Conservation (phyloP, 1,140 invertebrate genomes). For the Drosophila ficusphila region DNA sequence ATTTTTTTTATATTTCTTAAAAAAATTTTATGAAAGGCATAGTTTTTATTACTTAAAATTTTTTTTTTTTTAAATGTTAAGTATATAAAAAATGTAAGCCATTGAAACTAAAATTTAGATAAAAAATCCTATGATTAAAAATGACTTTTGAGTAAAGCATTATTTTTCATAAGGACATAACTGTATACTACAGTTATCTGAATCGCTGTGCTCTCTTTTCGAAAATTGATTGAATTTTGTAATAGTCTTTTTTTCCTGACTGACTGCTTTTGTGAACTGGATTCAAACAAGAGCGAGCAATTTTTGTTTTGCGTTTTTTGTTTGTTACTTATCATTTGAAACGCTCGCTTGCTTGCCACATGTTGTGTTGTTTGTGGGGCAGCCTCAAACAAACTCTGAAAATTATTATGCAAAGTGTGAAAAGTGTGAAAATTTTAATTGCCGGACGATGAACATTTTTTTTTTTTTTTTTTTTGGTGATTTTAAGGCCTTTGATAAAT, state of each 20-base stretch:
- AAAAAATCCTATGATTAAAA: too few relatives aligned
- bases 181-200: background rate
- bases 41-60: too few relatives aligned
- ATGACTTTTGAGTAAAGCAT: background rate
- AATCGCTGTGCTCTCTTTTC: constrained; percentile 13
- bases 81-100: too few relatives aligned
- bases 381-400: constrained; percentile 31
- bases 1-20: too few relatives aligned
- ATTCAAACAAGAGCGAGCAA: constrained; percentile 44
- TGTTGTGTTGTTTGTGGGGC: constrained; percentile 20
- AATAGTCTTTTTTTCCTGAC: constrained; percentile 42
- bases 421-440: constrained; percentile 43
- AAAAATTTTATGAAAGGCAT: too few relatives aligned
- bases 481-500: constrained; percentile 1
- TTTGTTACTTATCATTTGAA: constrained; percentile 36
- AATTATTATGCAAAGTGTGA: constrained; percentile 55
- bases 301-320: constrained; percentile 36
- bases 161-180: too few relatives aligned
- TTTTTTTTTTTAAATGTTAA: too few relatives aligned
- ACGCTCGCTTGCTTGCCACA: constrained; percentile 46
- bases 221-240: constrained; percentile 53
- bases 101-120: too few relatives aligned
- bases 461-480: constrained; percentile 2
- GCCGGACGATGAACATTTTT: constrained; percentile 8
- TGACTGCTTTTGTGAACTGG: constrained; percentile 43